Percentiles rank a stretch among this genome's conserved stretches.
Conservation (phyloP, 2,797 vertebrate species). For the Nyctalus aviator region DNA sequence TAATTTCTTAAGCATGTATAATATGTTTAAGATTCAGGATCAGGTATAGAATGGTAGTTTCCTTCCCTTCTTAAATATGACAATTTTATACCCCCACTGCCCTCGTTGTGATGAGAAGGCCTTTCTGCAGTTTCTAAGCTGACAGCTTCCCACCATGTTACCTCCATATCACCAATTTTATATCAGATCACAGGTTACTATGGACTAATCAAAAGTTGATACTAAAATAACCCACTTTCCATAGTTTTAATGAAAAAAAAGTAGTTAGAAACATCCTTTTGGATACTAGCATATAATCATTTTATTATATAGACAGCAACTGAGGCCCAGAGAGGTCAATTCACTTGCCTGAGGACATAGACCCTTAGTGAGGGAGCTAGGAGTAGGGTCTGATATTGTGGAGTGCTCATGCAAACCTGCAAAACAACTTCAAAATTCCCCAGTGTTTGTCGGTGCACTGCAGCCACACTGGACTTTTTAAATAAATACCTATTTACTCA, state of each 20-base stretch:
- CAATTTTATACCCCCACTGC: not conserved
- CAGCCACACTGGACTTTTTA: not conserved
- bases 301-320: not conserved
- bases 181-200: not conserved
- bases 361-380: not conserved
- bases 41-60: not conserved
- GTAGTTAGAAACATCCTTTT: not conserved
- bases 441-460: not conserved
- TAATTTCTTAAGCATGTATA: not conserved
- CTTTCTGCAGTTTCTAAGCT: not conserved
- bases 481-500: not conserved
- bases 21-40: slow-evolving; percentile 26
- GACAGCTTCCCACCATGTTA: not conserved
- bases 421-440: not conserved
- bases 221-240: not conserved
- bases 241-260: not conserved
- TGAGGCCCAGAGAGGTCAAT: not conserved
- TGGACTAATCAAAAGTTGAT: not conserved
- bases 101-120: not conserved
- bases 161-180: not conserved
- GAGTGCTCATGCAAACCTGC: not conserved
- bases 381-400: not conserved
- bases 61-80: not conserved
- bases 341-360: not conserved
- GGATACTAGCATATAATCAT: not conserved